A percentile compares a stretch with the other conserved stretches of the same genome.
phyloP scores from a whole-genome alignment of 1,140 invertebrate species.

The Anthonomus grandis region DNA sequence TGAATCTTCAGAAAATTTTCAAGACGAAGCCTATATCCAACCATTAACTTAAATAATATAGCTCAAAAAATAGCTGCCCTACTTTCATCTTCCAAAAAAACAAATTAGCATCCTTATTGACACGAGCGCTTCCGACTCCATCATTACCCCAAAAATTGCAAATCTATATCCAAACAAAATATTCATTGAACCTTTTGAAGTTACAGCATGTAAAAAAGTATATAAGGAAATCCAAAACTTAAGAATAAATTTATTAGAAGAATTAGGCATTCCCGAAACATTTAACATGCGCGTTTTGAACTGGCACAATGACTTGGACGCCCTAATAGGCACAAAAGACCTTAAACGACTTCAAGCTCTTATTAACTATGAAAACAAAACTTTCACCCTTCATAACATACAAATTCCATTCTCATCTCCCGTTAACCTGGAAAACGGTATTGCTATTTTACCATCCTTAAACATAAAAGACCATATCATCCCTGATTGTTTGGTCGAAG shows the following conservation, averaged over 20 bases:
- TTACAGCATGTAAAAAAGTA: background rate
- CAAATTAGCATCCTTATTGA: too few relatives aligned
- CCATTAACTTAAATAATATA: too few relatives aligned
- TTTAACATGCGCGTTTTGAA: background rate
- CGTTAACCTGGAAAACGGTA: background rate
- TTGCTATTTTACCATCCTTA: background rate
- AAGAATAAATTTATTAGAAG: background rate
- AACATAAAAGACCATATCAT: background rate
- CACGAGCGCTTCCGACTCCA: too few relatives aligned
- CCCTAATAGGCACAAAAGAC: slow-evolving; percentile 3
- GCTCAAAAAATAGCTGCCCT: too few relatives aligned
- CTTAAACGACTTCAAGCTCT: background rate
- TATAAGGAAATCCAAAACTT: background rate
- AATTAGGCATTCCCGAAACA: background rate
- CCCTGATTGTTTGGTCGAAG: background rate
- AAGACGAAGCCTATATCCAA: too few relatives aligned
- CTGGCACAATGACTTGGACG: slow-evolving; percentile 2
- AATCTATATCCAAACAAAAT: background rate
- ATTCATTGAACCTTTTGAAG: background rate
- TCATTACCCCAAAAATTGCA: background rate
- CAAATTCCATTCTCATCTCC: background rate
- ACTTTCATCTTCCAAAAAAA: too few relatives aligned
- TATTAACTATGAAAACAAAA: background rate
- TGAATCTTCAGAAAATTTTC: too few relatives aligned
- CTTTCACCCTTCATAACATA: background rate